These are phyloP conservation scores for Ceratotherium simum DNA, from an alignment of 2,113 vertebrate genomes.

Conservation along the genomic window DNA sequence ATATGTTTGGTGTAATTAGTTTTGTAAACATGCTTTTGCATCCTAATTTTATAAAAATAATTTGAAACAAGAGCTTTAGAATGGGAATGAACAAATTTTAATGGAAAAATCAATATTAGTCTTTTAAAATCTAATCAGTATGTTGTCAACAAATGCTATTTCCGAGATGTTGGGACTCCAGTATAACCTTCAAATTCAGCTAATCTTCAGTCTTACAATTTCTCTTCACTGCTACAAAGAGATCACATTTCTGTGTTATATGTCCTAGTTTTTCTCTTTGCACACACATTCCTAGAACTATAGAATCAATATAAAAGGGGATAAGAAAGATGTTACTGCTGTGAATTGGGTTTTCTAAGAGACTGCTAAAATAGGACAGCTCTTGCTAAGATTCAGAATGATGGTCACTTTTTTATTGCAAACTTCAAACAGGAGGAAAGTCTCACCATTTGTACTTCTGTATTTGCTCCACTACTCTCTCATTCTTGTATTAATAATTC, in stretches of 20 bases:
- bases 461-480: background rate
- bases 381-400: background rate
- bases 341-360: background rate
- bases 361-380: background rate
- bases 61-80: slow-evolving; percentile 11
- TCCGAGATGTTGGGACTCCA: background rate
- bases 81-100: background rate
- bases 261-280: background rate
- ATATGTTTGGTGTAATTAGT: background rate
- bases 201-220: background rate
- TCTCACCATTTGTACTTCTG: background rate
- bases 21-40: background rate
- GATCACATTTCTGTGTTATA: background rate
- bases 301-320: background rate
- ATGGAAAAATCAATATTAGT: background rate
- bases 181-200: background rate
- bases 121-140: background rate
- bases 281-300: background rate
- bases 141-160: background rate
- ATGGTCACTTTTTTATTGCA: background rate
- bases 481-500: background rate
- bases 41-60: background rate
- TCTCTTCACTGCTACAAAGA: background rate
- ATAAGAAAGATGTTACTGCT: background rate
- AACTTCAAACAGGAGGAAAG: background rate